Evolutionary conservation across 1,140 invertebrate genomes (phyloP).

Genomic region (Cyrtorhinus lividipennis): DNA sequence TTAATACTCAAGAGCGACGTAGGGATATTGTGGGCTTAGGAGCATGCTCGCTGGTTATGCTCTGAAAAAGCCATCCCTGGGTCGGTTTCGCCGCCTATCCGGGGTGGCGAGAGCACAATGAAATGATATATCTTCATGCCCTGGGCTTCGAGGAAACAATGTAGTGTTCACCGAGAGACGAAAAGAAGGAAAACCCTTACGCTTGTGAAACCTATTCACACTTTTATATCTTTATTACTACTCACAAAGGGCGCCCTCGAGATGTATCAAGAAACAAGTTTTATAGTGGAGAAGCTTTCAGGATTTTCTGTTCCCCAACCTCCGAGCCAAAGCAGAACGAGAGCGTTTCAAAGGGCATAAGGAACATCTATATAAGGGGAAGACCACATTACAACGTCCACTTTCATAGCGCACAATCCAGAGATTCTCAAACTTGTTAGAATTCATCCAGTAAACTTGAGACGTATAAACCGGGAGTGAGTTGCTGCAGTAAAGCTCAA

Average conservation of each 20-base stretch:
- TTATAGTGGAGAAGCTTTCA: not conserved
- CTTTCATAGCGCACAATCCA: no score
- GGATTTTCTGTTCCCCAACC: not conserved
- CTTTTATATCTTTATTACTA: not conserved
- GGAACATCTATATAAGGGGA: not conserved
- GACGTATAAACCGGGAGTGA: no score
- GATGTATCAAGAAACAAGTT: not conserved
- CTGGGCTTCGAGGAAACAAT: not conserved
- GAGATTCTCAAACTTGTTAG: no score
- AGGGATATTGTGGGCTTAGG: not conserved
- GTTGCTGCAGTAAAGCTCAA: no score
- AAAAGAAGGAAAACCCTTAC: not conserved
- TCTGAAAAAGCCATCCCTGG: not conserved
- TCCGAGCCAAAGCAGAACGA: not conserved
- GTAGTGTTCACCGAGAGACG: not conserved
- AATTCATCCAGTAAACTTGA: no score
- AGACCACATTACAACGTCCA: not conserved
- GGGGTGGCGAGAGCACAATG: not conserved
- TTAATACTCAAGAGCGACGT: no score
- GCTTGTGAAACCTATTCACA: not conserved
- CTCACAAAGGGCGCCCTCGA: not conserved
- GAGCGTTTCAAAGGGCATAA: not conserved
- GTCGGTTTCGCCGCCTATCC: no score
- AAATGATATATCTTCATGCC: not conserved
- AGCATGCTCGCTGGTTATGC: not conserved